Evolutionary conservation across 2,113 vertebrate species (phyloP), one percentile per base, ranked within the genome.

Genomic region (Isurus oxyrinchus): DNA sequence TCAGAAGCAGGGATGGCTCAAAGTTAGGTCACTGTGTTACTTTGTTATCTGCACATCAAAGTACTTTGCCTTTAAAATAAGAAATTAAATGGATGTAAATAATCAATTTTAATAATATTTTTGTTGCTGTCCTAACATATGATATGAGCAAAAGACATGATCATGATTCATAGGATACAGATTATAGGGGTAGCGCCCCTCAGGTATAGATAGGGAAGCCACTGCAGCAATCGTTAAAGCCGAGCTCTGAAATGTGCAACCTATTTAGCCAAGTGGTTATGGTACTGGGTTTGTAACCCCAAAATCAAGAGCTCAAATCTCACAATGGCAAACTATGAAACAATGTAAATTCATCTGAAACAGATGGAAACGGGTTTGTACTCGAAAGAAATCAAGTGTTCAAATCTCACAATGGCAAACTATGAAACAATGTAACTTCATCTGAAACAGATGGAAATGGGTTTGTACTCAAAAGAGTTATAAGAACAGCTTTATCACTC

Each of bases 61-160:
- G 0, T 66, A 23, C 59, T 61, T 66, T 49, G 19, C 0, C 59
- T 40, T 63, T 93, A n/a, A 40, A 44, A 94, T 63, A 93, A 94
- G 61, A 94, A 63, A 93, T n/a, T 91, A 91, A 91, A 61, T 91
- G 31, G 59, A 94, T 63, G 27, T 40, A 94, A 94, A 63, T 94
- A 61, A 63, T 94, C 31, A n/a, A 94, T 40, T 63, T 10, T 49
- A 49, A 49, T 49, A 94, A 66, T 94, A 61, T 94, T 25, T 35
- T 93, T 25, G 59, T 91, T 91, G n/a, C 35, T 93, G 3, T 4
- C 35, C 19, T 63, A 63, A 61, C 2, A 1, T 91, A 13, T 61
- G 88, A 19, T 91, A 59, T 91, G 31, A 16, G 19, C 55, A 40
- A 14, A n/a, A n/a, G 11, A 5, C 6, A 11, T 59, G 14, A 91